These are phyloP conservation scores for Cryptoblepharus egeriae DNA, from an alignment of 2,797 vertebrate species.

Conservation along the genomic window DNA sequence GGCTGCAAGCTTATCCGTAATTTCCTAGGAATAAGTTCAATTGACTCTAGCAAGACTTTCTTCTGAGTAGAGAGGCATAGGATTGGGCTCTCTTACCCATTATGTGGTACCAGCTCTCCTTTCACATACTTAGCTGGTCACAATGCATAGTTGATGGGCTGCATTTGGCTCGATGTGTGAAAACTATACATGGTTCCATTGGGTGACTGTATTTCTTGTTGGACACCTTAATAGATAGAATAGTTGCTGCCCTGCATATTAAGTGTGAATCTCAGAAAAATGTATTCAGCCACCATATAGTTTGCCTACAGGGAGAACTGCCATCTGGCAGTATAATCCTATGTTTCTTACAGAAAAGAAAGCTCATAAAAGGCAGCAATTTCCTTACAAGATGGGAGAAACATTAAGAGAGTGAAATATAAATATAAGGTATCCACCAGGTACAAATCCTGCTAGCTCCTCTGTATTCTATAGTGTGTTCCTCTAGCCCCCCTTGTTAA, in stretches of 20 bases:
- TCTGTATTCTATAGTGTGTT: neutral
- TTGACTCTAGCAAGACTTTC: too few species aligned
- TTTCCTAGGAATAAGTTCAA: too few species aligned
- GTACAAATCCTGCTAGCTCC: constrained; percentile 15
- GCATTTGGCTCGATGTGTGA: neutral
- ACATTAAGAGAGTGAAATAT: constrained; percentile 19
- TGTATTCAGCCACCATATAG: constrained; percentile 7
- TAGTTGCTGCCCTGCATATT: neutral
- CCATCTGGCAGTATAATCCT: neutral
- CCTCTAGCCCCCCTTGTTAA: neutral
- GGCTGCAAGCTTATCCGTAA: too few species aligned
- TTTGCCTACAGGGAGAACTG: neutral
- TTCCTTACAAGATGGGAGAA: constrained; percentile 9
- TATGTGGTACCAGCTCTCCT: neutral
- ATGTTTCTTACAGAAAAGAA: constrained; percentile 13
- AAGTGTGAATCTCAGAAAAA: constrained; percentile 7
- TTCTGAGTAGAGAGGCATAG: too few species aligned
- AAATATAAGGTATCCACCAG: neutral
- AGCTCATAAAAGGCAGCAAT: constrained; percentile 15
- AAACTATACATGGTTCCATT: neutral
- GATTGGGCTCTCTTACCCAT: too few species aligned
- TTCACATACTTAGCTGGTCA: neutral
- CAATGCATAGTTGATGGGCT: neutral
- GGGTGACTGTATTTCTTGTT: neutral
- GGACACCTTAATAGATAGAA: neutral